Conservation (phyloP, 2,113 vertebrate genomes). For the Pelvicachromis taeniatus region DNA sequence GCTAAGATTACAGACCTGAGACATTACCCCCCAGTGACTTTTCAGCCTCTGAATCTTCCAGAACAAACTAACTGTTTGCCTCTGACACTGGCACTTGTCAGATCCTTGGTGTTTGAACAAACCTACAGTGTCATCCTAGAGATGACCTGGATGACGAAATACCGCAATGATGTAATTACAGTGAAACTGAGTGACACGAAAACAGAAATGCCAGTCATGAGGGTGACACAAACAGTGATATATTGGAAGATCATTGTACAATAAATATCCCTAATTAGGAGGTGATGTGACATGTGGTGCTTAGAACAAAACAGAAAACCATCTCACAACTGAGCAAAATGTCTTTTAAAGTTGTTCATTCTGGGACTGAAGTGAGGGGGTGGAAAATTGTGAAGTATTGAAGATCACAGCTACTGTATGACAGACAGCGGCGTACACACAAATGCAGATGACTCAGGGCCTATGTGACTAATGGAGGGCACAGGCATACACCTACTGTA, state of each 20-base stretch:
- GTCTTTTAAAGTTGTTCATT: neutral
- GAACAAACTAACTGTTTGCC: neutral
- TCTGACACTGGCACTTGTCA: neutral
- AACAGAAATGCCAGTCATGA: neutral
- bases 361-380: neutral
- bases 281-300: neutral
- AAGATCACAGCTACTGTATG: neutral
- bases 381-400: neutral
- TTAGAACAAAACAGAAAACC: neutral
- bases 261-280: neutral
- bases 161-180: conserved; percentile 46
- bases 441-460: neutral
- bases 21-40: neutral
- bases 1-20: neutral
- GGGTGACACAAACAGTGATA: neutral
- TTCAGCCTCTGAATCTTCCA: conserved; percentile 1
- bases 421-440: neutral
- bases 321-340: neutral
- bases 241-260: neutral
- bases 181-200: conserved; percentile 25
- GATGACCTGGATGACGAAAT: conserved; percentile 36
- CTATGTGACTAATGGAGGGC: neutral
- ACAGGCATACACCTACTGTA: neutral
- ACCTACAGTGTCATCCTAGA: conserved; percentile 6
- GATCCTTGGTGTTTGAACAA: conserved; percentile 12